Conservation (phyloP, 1,140 invertebrate genomes). For the Venustaconcha ellipsiformis region DNA sequence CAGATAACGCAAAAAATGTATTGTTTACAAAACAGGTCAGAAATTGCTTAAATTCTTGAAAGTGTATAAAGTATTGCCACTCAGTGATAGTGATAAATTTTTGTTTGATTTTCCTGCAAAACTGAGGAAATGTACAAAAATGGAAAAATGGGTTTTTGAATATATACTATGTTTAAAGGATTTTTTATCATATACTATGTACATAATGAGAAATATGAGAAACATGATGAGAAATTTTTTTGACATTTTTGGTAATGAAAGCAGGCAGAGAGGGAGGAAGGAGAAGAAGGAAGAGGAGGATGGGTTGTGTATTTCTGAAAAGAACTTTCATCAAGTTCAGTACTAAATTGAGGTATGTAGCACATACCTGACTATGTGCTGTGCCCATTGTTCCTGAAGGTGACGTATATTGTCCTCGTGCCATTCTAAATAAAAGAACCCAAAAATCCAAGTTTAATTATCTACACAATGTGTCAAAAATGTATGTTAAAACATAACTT, state of each 20-base stretch:
- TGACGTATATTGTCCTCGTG: slow-evolving; percentile 77
- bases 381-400: slow-evolving; percentile 82
- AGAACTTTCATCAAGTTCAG: neutral
- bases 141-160: no score
- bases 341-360: neutral
- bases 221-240: neutral
- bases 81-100: no score
- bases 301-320: neutral
- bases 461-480: no score
- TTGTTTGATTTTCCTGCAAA: no score
- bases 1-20: neutral
- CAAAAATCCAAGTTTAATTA: no score
- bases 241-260: neutral
- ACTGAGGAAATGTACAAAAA: no score
- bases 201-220: neutral
- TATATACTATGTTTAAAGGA: no score
- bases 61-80: no score
- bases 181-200: neutral
- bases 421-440: slow-evolving; percentile 73
- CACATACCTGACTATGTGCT: slow-evolving; percentile 79
- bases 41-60: neutral
- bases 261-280: neutral
- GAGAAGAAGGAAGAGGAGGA: neutral
- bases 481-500: no score
- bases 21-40: neutral